phyloP scores from a whole-genome alignment of 2,113 vertebrate genomes.

The Zootoca vivipara region DNA sequence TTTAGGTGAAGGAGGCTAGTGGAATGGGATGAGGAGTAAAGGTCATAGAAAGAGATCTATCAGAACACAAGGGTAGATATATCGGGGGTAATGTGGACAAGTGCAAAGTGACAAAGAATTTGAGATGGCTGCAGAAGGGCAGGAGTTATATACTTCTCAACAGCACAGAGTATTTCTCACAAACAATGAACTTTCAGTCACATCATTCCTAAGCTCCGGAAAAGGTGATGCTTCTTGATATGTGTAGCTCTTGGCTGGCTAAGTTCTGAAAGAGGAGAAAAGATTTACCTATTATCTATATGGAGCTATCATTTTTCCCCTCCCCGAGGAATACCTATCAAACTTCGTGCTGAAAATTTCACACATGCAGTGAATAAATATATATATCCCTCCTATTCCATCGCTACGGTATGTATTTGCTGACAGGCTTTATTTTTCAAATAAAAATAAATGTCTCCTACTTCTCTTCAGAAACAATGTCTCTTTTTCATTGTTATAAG shows the following conservation, averaged over 20 bases:
- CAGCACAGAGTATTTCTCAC: slow-evolving; percentile 21
- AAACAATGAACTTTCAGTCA: slow-evolving; percentile 46
- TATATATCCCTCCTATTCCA: not conserved
- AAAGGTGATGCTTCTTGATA: slow-evolving; percentile 49
- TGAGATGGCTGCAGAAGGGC: not conserved
- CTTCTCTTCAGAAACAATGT: slow-evolving; percentile 37
- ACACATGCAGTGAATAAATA: slow-evolving; percentile 37
- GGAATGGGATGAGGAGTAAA: not conserved
- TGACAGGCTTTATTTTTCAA: slow-evolving; percentile 59
- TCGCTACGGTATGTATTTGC: slow-evolving; percentile 43
- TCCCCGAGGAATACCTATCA: slow-evolving; percentile 39
- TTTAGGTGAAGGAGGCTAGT: not conserved
- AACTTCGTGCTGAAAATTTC: slow-evolving; percentile 56
- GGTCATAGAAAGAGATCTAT: not conserved
- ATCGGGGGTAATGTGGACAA: not conserved
- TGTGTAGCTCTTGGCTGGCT: slow-evolving; percentile 17
- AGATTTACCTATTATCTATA: slow-evolving; percentile 40
- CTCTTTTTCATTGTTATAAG: slow-evolving; percentile 39
- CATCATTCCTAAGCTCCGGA: slow-evolving; percentile 18
- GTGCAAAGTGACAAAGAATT: not conserved
- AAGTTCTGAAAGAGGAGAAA: slow-evolving; percentile 15
- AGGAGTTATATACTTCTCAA: slow-evolving; percentile 31
- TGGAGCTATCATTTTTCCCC: slow-evolving; percentile 17
- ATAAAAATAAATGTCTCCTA: slow-evolving; percentile 50
- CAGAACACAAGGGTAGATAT: not conserved